Percentiles rank a stretch among this genome's conserved stretches.
Conservation (phyloP, 2,888 invertebrate species). For the Polyommatus icarus region DNA sequence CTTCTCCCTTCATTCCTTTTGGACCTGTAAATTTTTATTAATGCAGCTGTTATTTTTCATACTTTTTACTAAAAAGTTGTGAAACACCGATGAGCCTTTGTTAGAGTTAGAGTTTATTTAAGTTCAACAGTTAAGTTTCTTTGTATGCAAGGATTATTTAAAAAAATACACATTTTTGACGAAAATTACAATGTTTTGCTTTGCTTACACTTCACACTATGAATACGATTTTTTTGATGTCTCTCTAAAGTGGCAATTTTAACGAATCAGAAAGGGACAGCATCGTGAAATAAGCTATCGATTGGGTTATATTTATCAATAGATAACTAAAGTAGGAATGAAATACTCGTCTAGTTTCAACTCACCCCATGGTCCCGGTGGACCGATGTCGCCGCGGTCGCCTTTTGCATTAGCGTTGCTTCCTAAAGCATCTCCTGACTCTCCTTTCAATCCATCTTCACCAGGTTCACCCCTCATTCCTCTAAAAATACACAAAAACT, state of each 20-base stretch:
- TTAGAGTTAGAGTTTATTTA: neutral
- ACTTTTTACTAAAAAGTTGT: too few relatives aligned
- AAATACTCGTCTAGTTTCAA: neutral
- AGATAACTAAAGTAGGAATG: neutral
- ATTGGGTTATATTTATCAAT: neutral
- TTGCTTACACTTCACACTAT: too few relatives aligned
- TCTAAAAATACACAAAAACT: slow-evolving; percentile 44
- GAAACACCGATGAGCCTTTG: neutral
- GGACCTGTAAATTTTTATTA: slow-evolving; percentile 44
- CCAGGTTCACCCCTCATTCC: slow-evolving; percentile 72
- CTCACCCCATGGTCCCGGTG: slow-evolving; percentile 56
- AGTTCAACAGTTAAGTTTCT: neutral
- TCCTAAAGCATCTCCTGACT: slow-evolving; percentile 58
- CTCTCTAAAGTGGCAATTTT: too few relatives aligned
- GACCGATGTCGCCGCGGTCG: slow-evolving; percentile 78
- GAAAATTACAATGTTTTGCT: too few relatives aligned
- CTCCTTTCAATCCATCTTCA: slow-evolving; percentile 63
- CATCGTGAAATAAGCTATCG: too few relatives aligned
- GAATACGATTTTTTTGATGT: too few relatives aligned
- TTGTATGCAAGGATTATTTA: too few relatives aligned
- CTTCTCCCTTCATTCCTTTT: slow-evolving; percentile 56
- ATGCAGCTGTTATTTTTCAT: neutral
- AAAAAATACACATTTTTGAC: too few relatives aligned
- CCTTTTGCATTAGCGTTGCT: slow-evolving; percentile 68
- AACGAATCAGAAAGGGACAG: too few relatives aligned